Evolutionary conservation across 2,797 vertebrate species (phyloP).

Genomic region (Nyctalus aviator): DNA sequence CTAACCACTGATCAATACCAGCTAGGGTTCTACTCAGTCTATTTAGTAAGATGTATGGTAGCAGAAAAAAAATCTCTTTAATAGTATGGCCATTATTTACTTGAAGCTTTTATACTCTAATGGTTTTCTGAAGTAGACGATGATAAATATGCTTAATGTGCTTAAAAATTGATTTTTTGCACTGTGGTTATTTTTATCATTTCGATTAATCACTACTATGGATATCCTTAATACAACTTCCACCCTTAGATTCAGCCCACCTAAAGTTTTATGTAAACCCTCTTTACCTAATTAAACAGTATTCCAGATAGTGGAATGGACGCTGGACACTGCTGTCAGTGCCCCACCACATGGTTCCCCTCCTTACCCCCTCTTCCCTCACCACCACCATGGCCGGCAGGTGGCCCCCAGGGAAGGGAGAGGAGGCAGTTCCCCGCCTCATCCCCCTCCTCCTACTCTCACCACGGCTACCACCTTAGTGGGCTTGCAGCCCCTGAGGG

Average conservation of each 20-base stretch:
- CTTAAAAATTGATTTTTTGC: background rate
- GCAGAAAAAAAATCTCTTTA: constrained; percentile 19
- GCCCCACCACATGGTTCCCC: no score
- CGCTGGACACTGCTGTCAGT: no score
- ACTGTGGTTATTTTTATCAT: background rate
- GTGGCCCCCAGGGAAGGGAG: no score
- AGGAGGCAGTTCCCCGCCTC: no score
- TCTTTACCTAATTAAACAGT: background rate
- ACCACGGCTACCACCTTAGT: no score
- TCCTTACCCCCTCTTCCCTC: no score
- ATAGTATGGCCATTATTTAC: background rate
- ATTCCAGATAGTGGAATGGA: background rate
- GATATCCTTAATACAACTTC: constrained; percentile 4
- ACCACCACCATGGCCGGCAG: no score
- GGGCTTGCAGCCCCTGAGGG: no score
- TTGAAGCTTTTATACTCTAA: background rate
- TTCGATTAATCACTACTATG: background rate
- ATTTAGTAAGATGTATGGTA: background rate
- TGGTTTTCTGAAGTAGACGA: background rate
- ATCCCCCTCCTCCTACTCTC: no score
- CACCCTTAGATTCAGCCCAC: background rate
- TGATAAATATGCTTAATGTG: background rate
- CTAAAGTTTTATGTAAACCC: background rate
- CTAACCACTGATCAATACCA: no score
- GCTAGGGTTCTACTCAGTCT: no score